A percentile compares a stretch with the other conserved stretches of the same genome.
Evolutionary conservation across 2,797 vertebrate genomes (phyloP).

Genomic region (Rousettus madagascariensis): DNA sequence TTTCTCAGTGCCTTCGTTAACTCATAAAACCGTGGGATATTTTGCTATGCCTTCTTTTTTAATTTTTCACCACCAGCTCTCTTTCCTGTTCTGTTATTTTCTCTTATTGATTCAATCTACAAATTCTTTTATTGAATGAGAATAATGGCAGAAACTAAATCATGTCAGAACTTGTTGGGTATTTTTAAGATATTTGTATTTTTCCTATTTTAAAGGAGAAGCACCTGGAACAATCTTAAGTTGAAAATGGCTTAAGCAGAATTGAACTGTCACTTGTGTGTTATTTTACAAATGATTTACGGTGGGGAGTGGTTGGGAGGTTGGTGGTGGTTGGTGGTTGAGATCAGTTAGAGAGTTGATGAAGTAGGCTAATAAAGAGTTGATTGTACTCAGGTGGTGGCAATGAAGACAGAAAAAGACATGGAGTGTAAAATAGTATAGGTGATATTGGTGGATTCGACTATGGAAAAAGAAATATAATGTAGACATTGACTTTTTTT

Average conservation of each 20-base stretch:
- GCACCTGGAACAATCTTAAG: not conserved
- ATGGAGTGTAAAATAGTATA: not conserved
- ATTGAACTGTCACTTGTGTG: not conserved
- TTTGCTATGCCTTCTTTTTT: not conserved
- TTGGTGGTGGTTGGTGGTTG: not conserved
- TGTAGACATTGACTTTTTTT: not conserved
- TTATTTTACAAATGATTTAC: not conserved
- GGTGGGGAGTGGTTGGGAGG: not conserved
- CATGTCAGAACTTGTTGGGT: not conserved
- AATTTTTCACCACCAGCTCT: not conserved
- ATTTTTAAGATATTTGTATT: not conserved
- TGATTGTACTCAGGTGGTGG: not conserved
- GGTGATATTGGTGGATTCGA: not conserved
- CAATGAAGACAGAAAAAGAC: not conserved
- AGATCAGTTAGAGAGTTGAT: not conserved
- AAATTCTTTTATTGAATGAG: not conserved
- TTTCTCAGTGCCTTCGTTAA: not conserved
- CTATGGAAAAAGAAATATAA: not conserved
- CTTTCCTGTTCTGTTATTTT: not conserved
- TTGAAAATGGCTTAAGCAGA: not conserved
- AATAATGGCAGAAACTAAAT: not conserved
- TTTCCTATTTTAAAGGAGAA: not conserved
- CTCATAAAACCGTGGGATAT: not conserved
- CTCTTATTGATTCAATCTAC: not conserved
- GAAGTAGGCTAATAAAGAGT: not conserved